These are phyloP conservation scores for Microcebus griseorufus DNA, from an alignment of 2,113 vertebrate species.

Conservation along the genomic window DNA sequence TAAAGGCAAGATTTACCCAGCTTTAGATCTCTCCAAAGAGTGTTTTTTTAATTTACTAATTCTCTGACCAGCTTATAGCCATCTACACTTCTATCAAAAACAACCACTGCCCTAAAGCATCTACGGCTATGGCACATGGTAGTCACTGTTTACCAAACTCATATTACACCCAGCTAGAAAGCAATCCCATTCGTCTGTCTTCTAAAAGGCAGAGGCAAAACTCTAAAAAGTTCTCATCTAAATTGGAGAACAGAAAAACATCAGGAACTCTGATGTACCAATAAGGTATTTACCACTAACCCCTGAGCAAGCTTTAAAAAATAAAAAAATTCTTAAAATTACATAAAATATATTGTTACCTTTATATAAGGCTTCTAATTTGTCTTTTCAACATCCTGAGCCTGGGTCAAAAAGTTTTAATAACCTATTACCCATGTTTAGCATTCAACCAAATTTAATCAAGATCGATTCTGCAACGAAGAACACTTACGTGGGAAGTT, in stretches of 20 bases:
- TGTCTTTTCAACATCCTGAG: neutral
- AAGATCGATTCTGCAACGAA: neutral
- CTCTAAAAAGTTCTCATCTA: neutral
- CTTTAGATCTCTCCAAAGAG: neutral
- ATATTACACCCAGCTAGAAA: neutral
- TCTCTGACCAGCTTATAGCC: neutral
- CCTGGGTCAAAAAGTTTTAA: neutral
- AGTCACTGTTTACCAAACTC: neutral
- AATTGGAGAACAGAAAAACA: neutral
- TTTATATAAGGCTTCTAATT: neutral
- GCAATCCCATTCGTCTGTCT: neutral
- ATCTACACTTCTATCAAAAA: neutral
- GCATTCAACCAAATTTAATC: neutral
- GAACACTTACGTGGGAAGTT: constrained; percentile 95
- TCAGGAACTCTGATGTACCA: neutral
- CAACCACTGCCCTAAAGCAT: neutral
- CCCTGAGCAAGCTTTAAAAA: neutral
- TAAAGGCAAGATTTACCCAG: neutral
- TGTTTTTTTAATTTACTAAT: neutral
- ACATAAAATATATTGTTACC: neutral
- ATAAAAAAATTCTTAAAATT: neutral
- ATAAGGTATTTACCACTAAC: neutral
- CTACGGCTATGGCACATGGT: neutral
- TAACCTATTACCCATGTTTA: neutral
- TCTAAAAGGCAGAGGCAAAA: neutral